Evolutionary conservation across 2,888 invertebrate genomes (phyloP).

Genomic region (Entomobrya multifasciata): DNA sequence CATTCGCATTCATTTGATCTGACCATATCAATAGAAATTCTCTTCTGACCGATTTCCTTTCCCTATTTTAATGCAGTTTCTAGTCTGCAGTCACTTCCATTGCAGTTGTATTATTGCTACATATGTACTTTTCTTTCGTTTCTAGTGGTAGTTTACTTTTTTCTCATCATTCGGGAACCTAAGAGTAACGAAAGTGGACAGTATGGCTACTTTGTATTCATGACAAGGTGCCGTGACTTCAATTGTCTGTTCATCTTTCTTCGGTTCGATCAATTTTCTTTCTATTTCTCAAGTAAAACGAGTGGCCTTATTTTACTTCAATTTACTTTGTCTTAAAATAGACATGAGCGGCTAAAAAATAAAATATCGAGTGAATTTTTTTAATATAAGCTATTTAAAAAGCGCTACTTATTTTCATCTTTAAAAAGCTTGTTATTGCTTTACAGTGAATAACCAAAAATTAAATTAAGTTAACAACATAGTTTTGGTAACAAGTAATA

Average conservation of each 20-base stretch:
- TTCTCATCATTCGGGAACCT: background rate
- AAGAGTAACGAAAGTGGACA: background rate
- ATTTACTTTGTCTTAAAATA: too few relatives aligned
- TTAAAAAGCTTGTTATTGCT: too few relatives aligned
- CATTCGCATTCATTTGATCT: background rate
- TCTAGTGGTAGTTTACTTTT: background rate
- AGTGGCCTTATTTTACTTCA: background rate
- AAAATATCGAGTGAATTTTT: too few relatives aligned
- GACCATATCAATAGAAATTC: conserved; percentile 1
- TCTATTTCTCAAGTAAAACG: background rate
- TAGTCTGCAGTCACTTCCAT: background rate
- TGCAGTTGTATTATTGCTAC: background rate
- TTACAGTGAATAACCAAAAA: too few relatives aligned
- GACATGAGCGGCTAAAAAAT: too few relatives aligned
- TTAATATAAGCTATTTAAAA: too few relatives aligned
- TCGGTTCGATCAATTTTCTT: background rate
- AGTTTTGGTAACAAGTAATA: too few relatives aligned
- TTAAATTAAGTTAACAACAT: too few relatives aligned
- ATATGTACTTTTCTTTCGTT: background rate
- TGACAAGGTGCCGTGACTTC: background rate
- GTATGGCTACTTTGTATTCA: conserved; percentile 17
- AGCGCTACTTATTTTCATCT: too few relatives aligned
- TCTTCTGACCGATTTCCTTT: conserved; percentile 8
- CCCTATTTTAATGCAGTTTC: conserved; percentile 16
- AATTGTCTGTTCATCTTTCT: conserved; percentile 10